Conservation (phyloP, 2,797 vertebrate species). For the Corythornis leucogaster region DNA sequence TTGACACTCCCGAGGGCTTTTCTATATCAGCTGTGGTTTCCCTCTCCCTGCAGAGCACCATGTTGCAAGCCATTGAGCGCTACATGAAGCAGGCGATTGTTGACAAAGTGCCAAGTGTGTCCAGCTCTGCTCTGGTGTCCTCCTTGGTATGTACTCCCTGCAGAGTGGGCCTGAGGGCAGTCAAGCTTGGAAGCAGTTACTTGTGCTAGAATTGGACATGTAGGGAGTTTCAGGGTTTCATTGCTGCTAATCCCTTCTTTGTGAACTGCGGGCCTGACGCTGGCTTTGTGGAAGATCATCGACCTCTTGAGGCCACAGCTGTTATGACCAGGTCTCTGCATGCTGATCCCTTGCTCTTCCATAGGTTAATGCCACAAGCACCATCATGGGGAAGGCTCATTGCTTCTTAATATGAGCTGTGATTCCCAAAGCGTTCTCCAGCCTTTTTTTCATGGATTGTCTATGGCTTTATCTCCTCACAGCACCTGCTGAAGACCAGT, state of each 20-base stretch:
- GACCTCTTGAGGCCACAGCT: neutral
- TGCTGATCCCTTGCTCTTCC: neutral
- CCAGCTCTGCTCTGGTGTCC: constrained; percentile 84
- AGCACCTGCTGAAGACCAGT: constrained; percentile 84
- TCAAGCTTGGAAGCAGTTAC: neutral
- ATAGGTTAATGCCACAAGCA: neutral
- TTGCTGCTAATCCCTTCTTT: neutral
- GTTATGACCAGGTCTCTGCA: neutral
- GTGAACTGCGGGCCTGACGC: neutral
- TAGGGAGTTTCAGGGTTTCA: neutral
- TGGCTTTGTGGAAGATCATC: neutral
- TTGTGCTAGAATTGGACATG: neutral
- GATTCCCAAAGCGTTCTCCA: neutral
- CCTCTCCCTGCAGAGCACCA: constrained; percentile 76
- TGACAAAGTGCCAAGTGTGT: constrained; percentile 85
- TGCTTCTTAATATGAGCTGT: neutral
- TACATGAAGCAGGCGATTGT: constrained; percentile 87
- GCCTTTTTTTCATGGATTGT: neutral
- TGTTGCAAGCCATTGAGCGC: constrained; percentile 85
- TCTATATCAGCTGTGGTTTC: neutral
- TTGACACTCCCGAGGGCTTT: neutral
- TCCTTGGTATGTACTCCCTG: constrained; percentile 77
- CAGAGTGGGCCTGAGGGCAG: neutral
- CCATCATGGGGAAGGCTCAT: neutral
- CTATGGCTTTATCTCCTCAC: neutral